Evolutionary conservation across 1,140 invertebrate genomes (phyloP).

Genomic region (Hylyphantes graminicola): DNA sequence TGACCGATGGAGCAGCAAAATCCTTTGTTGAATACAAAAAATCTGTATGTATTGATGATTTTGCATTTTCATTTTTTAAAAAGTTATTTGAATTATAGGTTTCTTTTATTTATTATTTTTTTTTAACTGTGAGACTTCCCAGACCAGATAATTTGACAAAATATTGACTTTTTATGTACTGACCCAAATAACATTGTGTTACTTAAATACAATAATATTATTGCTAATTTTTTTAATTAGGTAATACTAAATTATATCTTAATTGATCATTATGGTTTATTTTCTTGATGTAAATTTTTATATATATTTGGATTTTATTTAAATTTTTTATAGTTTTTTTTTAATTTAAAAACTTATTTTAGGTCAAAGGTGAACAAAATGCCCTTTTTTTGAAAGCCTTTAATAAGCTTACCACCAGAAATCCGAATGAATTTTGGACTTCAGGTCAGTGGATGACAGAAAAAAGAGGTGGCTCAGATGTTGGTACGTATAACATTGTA

Average conservation of each 20-base stretch:
- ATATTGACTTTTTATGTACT: no score
- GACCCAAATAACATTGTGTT: no score
- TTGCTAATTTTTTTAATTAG: no score
- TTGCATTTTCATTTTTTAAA: neutral
- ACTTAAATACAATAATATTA: no score
- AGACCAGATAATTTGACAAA: neutral
- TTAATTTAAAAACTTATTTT: neutral
- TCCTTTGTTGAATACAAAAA: conserved; percentile 68
- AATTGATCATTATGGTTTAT: no score
- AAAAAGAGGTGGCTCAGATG: conserved; percentile 74
- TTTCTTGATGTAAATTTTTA: no score
- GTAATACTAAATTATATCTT: no score
- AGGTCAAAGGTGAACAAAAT: neutral
- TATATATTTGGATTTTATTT: no score
- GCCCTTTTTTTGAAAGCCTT: conserved; percentile 66
- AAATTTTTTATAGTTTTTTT: no score
- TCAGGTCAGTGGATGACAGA: conserved; percentile 78
- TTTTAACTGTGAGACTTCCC: neutral
- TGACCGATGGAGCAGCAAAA: conserved; percentile 76
- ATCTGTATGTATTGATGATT: conserved; percentile 22
- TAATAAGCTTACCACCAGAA: conserved; percentile 68
- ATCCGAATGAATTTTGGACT: conserved; percentile 73
- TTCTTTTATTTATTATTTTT: neutral
- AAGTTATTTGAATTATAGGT: neutral
- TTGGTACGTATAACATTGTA: conserved; percentile 66